Percentiles rank a stretch among this genome's conserved stretches.
Evolutionary conservation across 2,113 vertebrate species (phyloP).

Genomic region (Epinephelus lanceolatus): DNA sequence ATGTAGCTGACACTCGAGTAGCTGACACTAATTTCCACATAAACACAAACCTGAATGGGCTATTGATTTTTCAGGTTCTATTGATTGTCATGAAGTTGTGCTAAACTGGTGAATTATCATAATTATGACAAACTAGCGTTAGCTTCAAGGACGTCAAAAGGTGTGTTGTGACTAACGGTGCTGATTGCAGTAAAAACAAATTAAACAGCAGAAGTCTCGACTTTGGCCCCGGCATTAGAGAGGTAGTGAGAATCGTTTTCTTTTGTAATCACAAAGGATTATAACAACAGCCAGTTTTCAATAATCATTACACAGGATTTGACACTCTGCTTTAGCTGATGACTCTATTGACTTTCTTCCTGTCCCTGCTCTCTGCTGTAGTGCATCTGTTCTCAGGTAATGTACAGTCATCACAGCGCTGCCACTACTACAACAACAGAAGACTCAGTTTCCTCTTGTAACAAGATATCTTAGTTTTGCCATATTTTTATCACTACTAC

Average conservation of each 20-base stretch:
- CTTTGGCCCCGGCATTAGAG: constrained; percentile 13
- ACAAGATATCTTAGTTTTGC: not conserved
- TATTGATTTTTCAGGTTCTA: constrained; percentile 33
- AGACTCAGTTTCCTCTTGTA: not conserved
- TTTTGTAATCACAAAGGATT: constrained; percentile 63
- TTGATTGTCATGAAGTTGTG: constrained; percentile 21
- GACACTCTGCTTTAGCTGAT: constrained; percentile 51
- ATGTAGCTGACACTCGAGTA: constrained; percentile 9
- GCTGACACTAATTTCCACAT: constrained; percentile 27
- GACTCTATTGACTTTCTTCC: constrained; percentile 54
- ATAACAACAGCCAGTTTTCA: constrained; percentile 42
- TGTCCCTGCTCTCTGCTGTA: constrained; percentile 16
- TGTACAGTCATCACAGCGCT: not conserved
- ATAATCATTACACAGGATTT: constrained; percentile 53
- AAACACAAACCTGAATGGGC: constrained; percentile 22
- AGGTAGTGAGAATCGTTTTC: constrained; percentile 3
- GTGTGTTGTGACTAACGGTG: constrained; percentile 19
- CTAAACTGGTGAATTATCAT: constrained; percentile 19
- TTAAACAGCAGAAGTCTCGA: not conserved
- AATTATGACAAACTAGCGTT: constrained; percentile 44
- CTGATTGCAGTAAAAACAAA: not conserved
- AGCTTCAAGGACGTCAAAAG: constrained; percentile 9
- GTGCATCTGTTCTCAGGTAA: constrained; percentile 10
- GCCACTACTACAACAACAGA: not conserved
- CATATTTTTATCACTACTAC: not conserved